These are phyloP conservation scores for Pollimyrus isidori DNA, from an alignment of 2,113 vertebrate species.

Conservation along the genomic window DNA sequence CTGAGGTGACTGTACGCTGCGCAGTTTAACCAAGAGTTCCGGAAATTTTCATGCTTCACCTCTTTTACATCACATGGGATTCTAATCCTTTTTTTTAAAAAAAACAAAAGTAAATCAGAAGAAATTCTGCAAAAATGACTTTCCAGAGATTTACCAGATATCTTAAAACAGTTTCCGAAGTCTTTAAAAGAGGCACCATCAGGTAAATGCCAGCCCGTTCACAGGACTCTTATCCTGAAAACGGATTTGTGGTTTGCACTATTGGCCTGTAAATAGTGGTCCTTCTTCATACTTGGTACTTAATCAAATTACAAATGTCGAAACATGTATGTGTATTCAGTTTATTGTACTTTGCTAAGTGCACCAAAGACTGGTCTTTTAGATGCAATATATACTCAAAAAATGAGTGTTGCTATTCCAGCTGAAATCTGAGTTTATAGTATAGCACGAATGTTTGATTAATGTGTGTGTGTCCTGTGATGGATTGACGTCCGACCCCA, in stretches of 20 bases:
- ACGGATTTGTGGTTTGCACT: neutral
- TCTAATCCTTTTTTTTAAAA: neutral
- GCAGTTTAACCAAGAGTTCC: neutral
- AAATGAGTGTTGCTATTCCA: neutral
- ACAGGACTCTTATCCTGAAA: neutral
- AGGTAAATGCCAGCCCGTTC: neutral
- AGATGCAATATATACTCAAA: neutral
- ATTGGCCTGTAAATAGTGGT: neutral
- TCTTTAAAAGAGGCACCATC: neutral
- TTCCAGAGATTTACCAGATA: neutral
- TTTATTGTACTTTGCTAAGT: neutral
- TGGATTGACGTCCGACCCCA: neutral
- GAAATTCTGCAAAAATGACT: neutral
- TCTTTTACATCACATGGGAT: neutral
- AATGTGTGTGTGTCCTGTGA: neutral
- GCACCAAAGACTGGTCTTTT: neutral
- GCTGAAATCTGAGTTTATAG: neutral
- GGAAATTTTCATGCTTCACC: neutral
- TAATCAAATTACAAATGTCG: neutral
- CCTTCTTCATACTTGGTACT: neutral
- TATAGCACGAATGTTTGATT: neutral
- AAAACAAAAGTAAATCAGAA: neutral
- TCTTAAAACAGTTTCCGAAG: neutral
- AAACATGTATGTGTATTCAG: neutral
- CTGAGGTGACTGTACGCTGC: neutral